Conservation (phyloP, 2,797 vertebrate species). For the Periparus ater region DNA sequence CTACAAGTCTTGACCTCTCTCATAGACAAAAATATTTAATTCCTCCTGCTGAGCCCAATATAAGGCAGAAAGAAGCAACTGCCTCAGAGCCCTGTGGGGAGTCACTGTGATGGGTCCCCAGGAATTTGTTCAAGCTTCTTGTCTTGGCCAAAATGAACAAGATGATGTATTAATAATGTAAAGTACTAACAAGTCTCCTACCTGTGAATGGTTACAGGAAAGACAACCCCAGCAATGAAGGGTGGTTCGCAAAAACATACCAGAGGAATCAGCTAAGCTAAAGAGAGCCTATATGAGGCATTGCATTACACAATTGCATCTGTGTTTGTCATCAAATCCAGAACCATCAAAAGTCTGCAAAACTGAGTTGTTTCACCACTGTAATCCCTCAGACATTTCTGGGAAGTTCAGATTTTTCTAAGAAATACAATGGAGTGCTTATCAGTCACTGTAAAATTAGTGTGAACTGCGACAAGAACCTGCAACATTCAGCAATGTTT, state of each 20-base stretch:
- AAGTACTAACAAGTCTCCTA: background rate
- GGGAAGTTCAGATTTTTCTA: constrained; percentile 32
- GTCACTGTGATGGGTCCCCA: background rate
- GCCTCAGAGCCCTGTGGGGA: background rate
- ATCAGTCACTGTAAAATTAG: constrained; percentile 11
- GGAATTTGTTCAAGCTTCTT: background rate
- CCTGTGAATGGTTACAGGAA: background rate
- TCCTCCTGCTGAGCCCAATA: background rate
- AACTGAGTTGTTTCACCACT: background rate
- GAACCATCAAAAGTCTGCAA: background rate
- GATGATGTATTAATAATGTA: background rate
- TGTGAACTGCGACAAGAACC: background rate
- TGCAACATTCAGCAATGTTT: background rate
- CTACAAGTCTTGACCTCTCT: background rate
- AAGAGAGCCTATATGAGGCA: background rate
- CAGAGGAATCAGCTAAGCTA: background rate
- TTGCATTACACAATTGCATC: background rate
- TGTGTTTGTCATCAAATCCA: constrained; percentile 19
- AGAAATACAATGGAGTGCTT: constrained; percentile 11
- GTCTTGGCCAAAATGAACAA: background rate
- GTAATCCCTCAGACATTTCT: constrained; percentile 30
- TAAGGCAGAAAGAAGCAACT: background rate
- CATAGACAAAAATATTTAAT: background rate
- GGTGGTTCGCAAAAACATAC: background rate
- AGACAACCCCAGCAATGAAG: background rate